These are phyloP conservation scores for Aurelia sp. DNA, from an alignment of 30 jellyfish, hydroid and myxozoan species.

Conservation along the genomic window DNA sequence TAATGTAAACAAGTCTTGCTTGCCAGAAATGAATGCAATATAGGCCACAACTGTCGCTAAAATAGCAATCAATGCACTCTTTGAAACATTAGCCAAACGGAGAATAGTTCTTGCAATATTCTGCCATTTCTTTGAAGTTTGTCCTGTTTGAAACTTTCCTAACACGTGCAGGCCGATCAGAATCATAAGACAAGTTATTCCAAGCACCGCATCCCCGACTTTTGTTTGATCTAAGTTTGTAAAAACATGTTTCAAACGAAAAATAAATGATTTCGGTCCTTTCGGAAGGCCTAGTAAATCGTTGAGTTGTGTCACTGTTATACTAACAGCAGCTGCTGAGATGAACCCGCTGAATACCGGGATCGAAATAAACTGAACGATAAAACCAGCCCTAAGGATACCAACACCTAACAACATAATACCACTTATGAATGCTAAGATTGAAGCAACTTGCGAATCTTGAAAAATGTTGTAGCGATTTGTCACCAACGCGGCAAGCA, in stretches of 20 bases:
- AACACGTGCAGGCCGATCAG: constrained; percentile 25
- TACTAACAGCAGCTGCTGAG: constrained; percentile 78
- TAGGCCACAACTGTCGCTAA: constrained; percentile 70
- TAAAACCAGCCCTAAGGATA: constrained; percentile 63
- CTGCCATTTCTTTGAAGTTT: not conserved
- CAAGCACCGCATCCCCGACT: constrained; percentile 79
- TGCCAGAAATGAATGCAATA: constrained; percentile 16
- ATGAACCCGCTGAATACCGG: constrained; percentile 89
- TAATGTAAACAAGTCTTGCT: constrained; percentile 44
- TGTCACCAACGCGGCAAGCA: constrained; percentile 63
- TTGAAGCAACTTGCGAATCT: constrained; percentile 68
- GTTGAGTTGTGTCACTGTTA: constrained; percentile 58
- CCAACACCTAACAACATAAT: constrained; percentile 60
- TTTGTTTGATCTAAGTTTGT: constrained; percentile 48
- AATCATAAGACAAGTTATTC: constrained; percentile 50
- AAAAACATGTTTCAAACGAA: constrained; percentile 44
- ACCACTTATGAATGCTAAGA: constrained; percentile 72
- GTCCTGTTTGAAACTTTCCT: not conserved
- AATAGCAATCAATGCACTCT: constrained; percentile 65
- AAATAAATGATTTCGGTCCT: constrained; percentile 60
- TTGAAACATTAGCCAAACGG: constrained; percentile 46
- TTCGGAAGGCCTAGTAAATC: constrained; percentile 70
- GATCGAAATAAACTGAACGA: constrained; percentile 74
- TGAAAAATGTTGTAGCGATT: constrained; percentile 39
- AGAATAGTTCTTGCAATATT: constrained; percentile 10